Percentiles rank a stretch among this genome's conserved stretches.
These are phyloP conservation scores for Gymnoscopelus microlampas DNA, from an alignment of 2,797 vertebrate genomes.

Conservation along the genomic window DNA sequence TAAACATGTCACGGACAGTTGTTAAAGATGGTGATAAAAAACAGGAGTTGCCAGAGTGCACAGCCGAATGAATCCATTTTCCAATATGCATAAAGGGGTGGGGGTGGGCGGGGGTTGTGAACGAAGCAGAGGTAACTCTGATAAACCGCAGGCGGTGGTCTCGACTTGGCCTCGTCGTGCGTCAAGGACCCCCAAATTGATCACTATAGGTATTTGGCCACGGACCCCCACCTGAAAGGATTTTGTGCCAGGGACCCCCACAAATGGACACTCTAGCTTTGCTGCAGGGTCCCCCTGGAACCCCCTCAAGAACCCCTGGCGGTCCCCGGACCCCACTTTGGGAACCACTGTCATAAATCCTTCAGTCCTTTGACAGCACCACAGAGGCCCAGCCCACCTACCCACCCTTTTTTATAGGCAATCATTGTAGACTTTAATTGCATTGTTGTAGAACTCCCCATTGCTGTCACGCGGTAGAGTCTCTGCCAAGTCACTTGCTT, in stretches of 20 bases:
- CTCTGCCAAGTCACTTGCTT: constrained; percentile 15
- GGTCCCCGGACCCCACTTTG: not conserved
- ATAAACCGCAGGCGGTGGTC: constrained; percentile 33
- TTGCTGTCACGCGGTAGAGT: constrained; percentile 57
- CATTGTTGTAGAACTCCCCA: constrained; percentile 55
- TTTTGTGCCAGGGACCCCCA: too few relatives aligned
- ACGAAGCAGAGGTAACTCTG: constrained; percentile 13
- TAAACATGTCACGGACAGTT: constrained; percentile 70
- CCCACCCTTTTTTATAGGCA: constrained; percentile 48
- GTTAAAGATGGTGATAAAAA: constrained; percentile 67
- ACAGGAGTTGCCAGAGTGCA: constrained; percentile 29
- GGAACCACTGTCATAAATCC: constrained; percentile 42
- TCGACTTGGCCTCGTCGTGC: constrained; percentile 41
- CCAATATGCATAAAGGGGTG: constrained; percentile 37
- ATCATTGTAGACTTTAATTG: constrained; percentile 74
- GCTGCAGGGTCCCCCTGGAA: too few relatives aligned
- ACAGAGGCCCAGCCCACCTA: constrained; percentile 26
- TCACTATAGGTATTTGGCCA: too few relatives aligned
- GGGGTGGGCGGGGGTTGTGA: not conserved
- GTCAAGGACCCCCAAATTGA: not conserved
- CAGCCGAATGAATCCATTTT: constrained; percentile 50
- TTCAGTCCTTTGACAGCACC: constrained; percentile 60
- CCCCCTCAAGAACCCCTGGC: not conserved
- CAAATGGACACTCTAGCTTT: too few relatives aligned
- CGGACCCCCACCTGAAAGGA: too few relatives aligned